phyloP scores from a whole-genome alignment of 2,888 invertebrate genomes.

The Agrochola lota region DNA sequence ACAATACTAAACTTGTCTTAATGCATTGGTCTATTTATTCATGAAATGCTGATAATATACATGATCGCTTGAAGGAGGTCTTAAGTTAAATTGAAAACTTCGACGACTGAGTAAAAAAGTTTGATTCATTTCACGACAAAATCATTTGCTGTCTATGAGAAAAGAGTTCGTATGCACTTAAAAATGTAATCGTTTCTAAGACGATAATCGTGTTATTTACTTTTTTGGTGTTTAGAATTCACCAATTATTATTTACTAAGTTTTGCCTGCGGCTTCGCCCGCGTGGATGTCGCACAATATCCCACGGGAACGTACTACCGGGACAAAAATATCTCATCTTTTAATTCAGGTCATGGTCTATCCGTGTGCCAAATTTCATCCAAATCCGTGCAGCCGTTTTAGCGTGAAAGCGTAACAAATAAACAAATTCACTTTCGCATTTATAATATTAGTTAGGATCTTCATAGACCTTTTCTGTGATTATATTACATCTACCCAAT shows the following conservation, averaged over 20 bases:
- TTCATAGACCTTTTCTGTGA: neutral
- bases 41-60: slow-evolving; percentile 69
- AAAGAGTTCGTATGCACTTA: slow-evolving; percentile 8
- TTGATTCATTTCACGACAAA: slow-evolving; percentile 64
- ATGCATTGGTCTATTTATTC: slow-evolving; percentile 56
- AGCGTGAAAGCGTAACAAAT: too few relatives aligned
- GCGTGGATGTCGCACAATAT: too few relatives aligned
- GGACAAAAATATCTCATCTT: too few relatives aligned
- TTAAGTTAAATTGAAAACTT: slow-evolving; percentile 78
- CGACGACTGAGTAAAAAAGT: slow-evolving; percentile 50
- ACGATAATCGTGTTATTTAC: neutral
- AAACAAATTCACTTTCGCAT: too few relatives aligned
- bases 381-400: too few relatives aligned
- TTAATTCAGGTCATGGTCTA: too few relatives aligned
- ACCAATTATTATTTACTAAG: neutral
- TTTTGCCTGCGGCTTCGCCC: too few relatives aligned
- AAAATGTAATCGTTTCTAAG: neutral
- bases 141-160: slow-evolving; percentile 11
- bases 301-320: too few relatives aligned
- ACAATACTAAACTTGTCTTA: slow-evolving; percentile 7
- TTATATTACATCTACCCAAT: slow-evolving; percentile 22
- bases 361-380: too few relatives aligned
- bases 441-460: too few relatives aligned
- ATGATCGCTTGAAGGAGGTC: slow-evolving; percentile 66
- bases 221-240: neutral